A percentile compares a stretch with the other conserved stretches of the same genome.
phyloP scores from a whole-genome alignment of 2,888 invertebrate genomes.

The Cryptophagus acutangulus region DNA sequence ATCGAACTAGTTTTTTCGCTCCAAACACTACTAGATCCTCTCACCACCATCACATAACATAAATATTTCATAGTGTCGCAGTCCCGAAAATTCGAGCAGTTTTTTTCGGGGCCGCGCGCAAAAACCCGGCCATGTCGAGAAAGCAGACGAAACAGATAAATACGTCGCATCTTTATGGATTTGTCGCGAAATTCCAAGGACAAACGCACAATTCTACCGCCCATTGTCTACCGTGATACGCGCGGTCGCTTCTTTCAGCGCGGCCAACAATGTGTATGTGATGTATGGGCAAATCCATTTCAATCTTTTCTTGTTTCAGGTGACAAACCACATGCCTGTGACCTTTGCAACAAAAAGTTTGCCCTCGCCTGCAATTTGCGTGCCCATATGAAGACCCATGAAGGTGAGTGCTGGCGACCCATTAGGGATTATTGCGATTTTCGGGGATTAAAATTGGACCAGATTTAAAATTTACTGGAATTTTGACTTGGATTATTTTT shows the following conservation, averaged over 20 bases:
- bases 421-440: too few species aligned
- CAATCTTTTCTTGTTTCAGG: constrained; percentile 50
- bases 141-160: constrained; percentile 43
- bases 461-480: too few species aligned
- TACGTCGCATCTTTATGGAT: constrained; percentile 29
- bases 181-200: constrained; percentile 31
- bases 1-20: too few species aligned
- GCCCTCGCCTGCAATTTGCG: constrained; percentile 68
- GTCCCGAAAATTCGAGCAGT: constrained; percentile 2
- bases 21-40: too few species aligned
- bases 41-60: constrained; percentile 36
- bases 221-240: constrained; percentile 26
- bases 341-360: constrained; percentile 65
- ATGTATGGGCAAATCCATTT: constrained; percentile 23
- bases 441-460: too few species aligned
- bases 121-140: constrained; percentile 36
- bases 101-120: too few species aligned
- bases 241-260: too few species aligned
- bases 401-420: too few species aligned
- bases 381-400: constrained; percentile 70
- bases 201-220: constrained; percentile 28
- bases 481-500: too few species aligned
- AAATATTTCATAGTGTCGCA: constrained; percentile 40
- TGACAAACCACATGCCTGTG: constrained; percentile 68
- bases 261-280: constrained; percentile 21